Conservation (phyloP, 1,140 invertebrate species). For the Heliothis subflexa region DNA sequence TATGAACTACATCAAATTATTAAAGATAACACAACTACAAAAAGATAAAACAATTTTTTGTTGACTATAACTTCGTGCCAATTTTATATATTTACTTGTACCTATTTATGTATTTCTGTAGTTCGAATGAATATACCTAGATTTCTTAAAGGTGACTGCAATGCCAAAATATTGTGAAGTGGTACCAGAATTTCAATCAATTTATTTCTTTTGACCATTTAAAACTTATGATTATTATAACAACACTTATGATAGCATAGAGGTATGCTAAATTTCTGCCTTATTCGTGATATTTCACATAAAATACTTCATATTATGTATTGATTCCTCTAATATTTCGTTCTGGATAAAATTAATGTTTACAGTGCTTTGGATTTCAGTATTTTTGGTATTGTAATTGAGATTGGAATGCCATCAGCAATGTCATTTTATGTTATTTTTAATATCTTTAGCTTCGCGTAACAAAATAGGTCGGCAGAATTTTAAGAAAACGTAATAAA, state of each 20-base stretch:
- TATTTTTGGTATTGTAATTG: too few relatives aligned
- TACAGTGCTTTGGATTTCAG: too few relatives aligned
- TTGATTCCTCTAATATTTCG: too few relatives aligned
- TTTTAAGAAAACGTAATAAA: constrained; percentile 13
- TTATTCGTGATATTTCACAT: neutral
- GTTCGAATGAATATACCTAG: constrained; percentile 15
- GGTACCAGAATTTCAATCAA: constrained; percentile 46
- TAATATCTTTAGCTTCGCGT: neutral
- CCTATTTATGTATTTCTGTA: neutral
- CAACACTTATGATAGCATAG: neutral
- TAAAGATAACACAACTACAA: too few relatives aligned
- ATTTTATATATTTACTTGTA: constrained; percentile 11
- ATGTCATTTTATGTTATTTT: too few relatives aligned
- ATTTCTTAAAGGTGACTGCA: constrained; percentile 57
- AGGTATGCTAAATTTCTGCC: neutral
- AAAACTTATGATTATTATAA: neutral
- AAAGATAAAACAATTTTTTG: constrained; percentile 1
- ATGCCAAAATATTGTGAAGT: constrained; percentile 74
- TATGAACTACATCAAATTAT: too few relatives aligned
- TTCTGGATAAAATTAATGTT: too few relatives aligned
- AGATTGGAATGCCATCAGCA: too few relatives aligned
- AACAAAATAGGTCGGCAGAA: neutral
- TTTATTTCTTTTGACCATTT: constrained; percentile 5
- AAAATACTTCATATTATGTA: too few relatives aligned
- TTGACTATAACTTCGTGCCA: constrained; percentile 29